phyloP scores from a whole-genome alignment of 1,140 invertebrate species.

The Trachelipus rathkii region DNA sequence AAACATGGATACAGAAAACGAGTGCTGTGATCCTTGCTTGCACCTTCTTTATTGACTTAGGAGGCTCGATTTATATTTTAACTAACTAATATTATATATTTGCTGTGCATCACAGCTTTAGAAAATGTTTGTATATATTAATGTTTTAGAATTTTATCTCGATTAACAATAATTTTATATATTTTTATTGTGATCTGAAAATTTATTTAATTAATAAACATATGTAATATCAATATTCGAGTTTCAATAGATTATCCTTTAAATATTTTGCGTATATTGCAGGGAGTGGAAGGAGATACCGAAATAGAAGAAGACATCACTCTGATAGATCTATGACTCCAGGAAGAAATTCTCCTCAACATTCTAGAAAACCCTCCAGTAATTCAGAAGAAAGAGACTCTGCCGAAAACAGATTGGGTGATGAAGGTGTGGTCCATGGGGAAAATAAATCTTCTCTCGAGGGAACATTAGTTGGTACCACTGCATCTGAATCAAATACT shows the following conservation, averaged over 20 bases:
- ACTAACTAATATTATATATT: constrained; percentile 33
- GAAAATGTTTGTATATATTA: constrained; percentile 25
- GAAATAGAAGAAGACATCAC: constrained; percentile 35
- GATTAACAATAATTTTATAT: constrained; percentile 18
- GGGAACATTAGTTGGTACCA: constrained; percentile 26
- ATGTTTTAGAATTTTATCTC: constrained; percentile 29
- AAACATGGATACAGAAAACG: constrained; percentile 42
- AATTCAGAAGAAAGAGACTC: constrained; percentile 24
- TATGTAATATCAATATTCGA: constrained; percentile 28
- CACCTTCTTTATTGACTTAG: constrained; percentile 14
- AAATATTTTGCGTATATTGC: constrained; percentile 42
- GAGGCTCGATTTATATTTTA: constrained; percentile 26
- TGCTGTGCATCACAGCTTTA: constrained; percentile 37
- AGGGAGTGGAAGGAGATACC: constrained; percentile 41
- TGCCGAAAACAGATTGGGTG: constrained; percentile 19
- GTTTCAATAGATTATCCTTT: constrained; percentile 36
- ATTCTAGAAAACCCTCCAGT: neutral
- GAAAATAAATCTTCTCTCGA: constrained; percentile 23
- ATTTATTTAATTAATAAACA: constrained; percentile 39
- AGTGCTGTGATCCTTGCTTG: constrained; percentile 31
- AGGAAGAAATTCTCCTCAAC: constrained; percentile 24
- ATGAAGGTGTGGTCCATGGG: constrained; percentile 19
- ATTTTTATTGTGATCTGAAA: constrained; percentile 37
- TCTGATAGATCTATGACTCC: constrained; percentile 41
- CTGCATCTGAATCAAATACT: constrained; percentile 24